Percentiles rank a stretch among this genome's conserved stretches.
Evolutionary conservation across 2,113 vertebrate genomes (phyloP).

Genomic region (Catharus fuscescens): DNA sequence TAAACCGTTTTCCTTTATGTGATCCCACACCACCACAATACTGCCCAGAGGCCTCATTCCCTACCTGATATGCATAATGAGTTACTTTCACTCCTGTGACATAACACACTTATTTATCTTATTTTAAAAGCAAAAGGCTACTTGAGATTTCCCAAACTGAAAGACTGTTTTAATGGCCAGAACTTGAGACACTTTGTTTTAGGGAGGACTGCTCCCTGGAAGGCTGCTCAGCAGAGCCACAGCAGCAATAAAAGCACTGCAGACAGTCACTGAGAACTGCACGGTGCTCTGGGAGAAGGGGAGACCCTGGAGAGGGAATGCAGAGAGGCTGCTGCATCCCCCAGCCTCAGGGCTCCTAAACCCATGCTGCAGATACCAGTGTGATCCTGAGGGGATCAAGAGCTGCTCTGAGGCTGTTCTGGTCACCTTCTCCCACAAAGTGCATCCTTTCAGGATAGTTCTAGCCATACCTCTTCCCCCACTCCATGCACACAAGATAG

Average conservation of each 20-base stretch:
- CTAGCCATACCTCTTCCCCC: neutral
- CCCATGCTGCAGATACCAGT: accelerated
- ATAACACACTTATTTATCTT: neutral
- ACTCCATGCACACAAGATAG: accelerated
- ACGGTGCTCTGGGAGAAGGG: accelerated
- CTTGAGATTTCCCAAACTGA: neutral
- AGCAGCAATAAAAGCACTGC: neutral
- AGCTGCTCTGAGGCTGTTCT: neutral
- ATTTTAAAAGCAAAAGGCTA: neutral
- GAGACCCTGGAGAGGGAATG: neutral
- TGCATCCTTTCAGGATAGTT: neutral
- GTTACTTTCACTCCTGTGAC: neutral
- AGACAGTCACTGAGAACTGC: neutral
- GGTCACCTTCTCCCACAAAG: neutral
- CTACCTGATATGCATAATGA: neutral
- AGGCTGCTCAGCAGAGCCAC: neutral
- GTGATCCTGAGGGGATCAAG: neutral
- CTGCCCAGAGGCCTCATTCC: constrained; percentile 7
- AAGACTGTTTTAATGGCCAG: neutral
- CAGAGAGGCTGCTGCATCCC: neutral
- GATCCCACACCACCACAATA: neutral
- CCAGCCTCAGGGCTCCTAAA: neutral
- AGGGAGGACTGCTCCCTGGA: accelerated
- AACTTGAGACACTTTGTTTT: neutral
- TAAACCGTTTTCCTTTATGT: neutral